Evolutionary conservation across 2,113 vertebrate species (phyloP), one percentile per base, ranked within the genome.

Genomic region (Fulmarus glacialis): DNA sequence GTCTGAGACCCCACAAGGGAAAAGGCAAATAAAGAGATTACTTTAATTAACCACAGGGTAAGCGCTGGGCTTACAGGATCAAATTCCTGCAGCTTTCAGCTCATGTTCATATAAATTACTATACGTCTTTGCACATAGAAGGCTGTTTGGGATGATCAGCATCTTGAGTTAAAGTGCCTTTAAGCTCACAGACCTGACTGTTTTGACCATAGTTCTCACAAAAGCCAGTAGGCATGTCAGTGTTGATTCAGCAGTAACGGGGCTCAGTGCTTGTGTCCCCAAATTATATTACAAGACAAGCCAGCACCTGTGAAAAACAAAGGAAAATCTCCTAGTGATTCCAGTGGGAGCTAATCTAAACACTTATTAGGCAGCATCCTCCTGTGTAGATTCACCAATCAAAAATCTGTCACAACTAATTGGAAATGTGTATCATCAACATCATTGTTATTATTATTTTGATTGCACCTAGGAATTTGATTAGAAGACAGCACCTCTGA

Each of bases 31-130:
- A 59, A 83, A 84, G 89, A 81, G 17, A 77, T 63, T 90, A 74
- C n/a, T 64, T 92, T 97, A 94, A 96, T 97, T 93, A 96, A 94
- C 75, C 4, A 4, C 85, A 81, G 71, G 56, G 23, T 88, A 90
- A 93, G 29, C 3, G 0, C 47, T 55, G 68, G 68, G 74, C 72
- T 92, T 88, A 50, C 4, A 38, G 63, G 29, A 55, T 96, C n/a
- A 50, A 72, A 89, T 66, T 95, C 82, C 75, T 86, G 56, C 66
- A 93, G 73, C 70, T 94, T 82, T 59, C 78, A 93, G 79, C 32
- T 77, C 40, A 15, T 1, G 4, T 27, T 81, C 0, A 0, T 63
- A 22, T 40, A 85, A 94, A 82, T 82, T 71, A 42, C 64, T 59
- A 4, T 19, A 47, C 1, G 2, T 52, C 30, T 87, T 74, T 82